Base-by-base conservation (phyloP, 1,140 invertebrate species). In the Eumaeus atala region DNA sequence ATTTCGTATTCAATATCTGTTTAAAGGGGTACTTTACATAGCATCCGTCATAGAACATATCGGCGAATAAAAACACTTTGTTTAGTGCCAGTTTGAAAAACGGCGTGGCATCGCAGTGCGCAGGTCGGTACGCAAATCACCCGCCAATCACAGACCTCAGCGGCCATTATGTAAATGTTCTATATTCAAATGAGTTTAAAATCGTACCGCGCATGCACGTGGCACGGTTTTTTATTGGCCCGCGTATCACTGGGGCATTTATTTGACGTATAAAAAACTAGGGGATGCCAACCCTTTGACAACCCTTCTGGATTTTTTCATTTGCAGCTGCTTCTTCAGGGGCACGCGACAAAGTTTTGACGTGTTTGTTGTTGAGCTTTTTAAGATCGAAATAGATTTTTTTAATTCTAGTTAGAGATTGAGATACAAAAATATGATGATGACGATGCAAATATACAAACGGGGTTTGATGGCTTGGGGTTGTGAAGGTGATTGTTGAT, bases 101-200 rank as follows among this genome's bases (percentile, higher is more conserved):
- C 16, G 33, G 16, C 34, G 38, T 12, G 28, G 51, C 34, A 28
- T 16, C 67, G 64, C 63, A 70, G n/a, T 77, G 74, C 79, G 77
- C 77, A 79, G 59, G 73, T 52, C 66, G 58, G 68, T 65, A 70
- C 66, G 67, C 67, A 68, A 69, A 70, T 72, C 62, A 51, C 40
- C 59, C 58, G 56, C 82, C 82, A 85, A 85, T 85, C 47, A 65
- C 64, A 58, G 51, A 48, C 50, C 61, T 58, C 56, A 59, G 16
- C 53, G 51, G 58, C 48, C 37, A 48, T 58, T 79, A 83, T 83
- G 80, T 79, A 82, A 81, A 85, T 82, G 58, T 75, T 62, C 62
- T 70, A 73, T 79, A 84, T 86, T 84, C 80, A 86, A 84, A 86
- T 84, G 71, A 81, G 68, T 85, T 85, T 85, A 82, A 85, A 84